A percentile compares a stretch with the other conserved stretches of the same genome.
These are phyloP conservation scores for Pissodes strobi DNA, from an alignment of 1,140 invertebrate species.

Conservation along the genomic window DNA sequence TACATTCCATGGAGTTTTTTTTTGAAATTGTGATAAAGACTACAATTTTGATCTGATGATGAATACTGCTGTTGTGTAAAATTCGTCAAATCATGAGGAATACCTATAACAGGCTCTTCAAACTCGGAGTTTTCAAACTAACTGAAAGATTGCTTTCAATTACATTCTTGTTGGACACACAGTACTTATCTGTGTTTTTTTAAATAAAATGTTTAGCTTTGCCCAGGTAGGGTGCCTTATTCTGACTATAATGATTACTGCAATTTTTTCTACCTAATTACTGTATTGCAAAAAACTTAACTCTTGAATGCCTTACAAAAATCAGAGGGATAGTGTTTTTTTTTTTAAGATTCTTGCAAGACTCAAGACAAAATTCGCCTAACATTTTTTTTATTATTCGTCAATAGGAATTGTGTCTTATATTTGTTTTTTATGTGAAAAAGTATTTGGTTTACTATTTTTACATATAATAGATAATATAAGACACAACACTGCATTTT, in stretches of 20 bases:
- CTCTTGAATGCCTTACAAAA: background rate
- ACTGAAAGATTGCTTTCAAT: too few relatives aligned
- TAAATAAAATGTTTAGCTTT: too few relatives aligned
- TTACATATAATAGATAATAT: background rate
- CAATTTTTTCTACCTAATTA: background rate
- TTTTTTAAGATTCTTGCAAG: background rate
- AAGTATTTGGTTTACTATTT: too few relatives aligned
- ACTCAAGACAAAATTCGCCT: slow-evolving; percentile 12
- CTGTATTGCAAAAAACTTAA: background rate
- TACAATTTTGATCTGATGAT: too few relatives aligned
- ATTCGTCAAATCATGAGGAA: slow-evolving; percentile 21
- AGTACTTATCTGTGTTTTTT: too few relatives aligned
- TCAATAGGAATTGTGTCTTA: background rate
- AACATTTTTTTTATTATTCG: slow-evolving; percentile 9
- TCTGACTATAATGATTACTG: background rate
- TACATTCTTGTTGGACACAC: too few relatives aligned
- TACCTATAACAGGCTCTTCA: slow-evolving; percentile 22
- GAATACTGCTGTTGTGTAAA: too few relatives aligned
- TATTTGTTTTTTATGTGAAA: background rate
- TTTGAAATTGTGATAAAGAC: too few relatives aligned
- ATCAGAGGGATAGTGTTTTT: slow-evolving; percentile 12
- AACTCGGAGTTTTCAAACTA: too few relatives aligned
- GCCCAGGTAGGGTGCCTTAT: too few relatives aligned
- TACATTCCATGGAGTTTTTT: too few relatives aligned
- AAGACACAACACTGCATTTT: background rate